Conservation (phyloP, 35 echinoderm and acorn worm genomes). For the Holothuria glaberrima region DNA sequence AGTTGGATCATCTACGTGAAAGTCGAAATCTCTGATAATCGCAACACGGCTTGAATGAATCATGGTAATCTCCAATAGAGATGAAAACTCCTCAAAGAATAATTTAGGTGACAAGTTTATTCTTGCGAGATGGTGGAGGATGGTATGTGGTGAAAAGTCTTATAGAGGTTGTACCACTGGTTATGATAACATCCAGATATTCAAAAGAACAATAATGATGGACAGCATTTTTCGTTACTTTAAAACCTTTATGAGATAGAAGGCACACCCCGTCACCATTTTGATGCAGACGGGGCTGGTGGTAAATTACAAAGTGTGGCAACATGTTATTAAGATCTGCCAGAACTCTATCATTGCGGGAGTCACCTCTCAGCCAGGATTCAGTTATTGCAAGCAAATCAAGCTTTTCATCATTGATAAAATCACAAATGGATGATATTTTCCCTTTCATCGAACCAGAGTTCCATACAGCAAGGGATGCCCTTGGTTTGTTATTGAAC, state of each 20-base stretch:
- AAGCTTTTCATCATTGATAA: constrained; percentile 46
- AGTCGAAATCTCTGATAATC: constrained; percentile 73
- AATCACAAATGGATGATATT: constrained; percentile 45
- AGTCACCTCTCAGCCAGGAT: constrained; percentile 58
- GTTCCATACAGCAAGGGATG: constrained; percentile 51
- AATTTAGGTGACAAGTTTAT: constrained; percentile 54
- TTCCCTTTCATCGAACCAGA: constrained; percentile 52
- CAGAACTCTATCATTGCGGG: constrained; percentile 47
- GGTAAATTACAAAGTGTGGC: constrained; percentile 55
- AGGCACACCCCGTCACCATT: no score
- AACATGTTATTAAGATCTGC: constrained; percentile 48
- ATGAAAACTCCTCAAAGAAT: no score
- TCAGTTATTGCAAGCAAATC: constrained; percentile 73
- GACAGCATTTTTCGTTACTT: constrained; percentile 45
- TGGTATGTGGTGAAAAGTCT: constrained; percentile 56
- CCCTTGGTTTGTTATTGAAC: constrained; percentile 28
- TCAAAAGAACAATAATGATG: no score
- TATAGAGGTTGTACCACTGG: no score
- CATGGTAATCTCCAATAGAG: no score
- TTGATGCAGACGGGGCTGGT: no score
- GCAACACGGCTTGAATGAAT: constrained; percentile 49
- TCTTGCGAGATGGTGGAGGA: constrained; percentile 59
- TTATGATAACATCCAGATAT: no score
- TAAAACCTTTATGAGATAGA: constrained; percentile 60
- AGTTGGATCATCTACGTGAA: constrained; percentile 64